A percentile compares a stretch with the other conserved stretches of the same genome.
These are phyloP conservation scores for Cyanoramphus novaezelandiae DNA, from an alignment of 2,113 vertebrate genomes.

Conservation along the genomic window DNA sequence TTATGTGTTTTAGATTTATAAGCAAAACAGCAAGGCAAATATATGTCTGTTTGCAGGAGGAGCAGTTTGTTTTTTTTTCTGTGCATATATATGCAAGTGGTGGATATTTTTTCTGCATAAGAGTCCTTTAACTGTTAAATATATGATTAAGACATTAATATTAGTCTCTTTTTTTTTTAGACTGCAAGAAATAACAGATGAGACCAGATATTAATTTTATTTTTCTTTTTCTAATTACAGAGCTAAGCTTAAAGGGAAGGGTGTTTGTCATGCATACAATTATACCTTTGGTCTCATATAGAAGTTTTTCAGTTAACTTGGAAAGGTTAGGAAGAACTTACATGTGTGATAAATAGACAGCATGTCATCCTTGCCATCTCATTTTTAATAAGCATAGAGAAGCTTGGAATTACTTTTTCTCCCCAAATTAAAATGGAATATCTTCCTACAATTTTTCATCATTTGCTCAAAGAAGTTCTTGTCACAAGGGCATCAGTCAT, in stretches of 20 bases:
- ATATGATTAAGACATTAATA: neutral
- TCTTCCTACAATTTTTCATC: neutral
- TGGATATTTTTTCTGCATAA: neutral
- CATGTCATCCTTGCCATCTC: neutral
- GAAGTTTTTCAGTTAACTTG: neutral
- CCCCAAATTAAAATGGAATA: neutral
- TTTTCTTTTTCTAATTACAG: neutral
- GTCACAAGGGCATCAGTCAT: neutral
- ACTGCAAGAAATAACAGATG: neutral
- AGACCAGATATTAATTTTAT: neutral
- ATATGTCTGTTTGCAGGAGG: neutral
- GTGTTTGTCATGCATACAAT: neutral
- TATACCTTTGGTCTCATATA: neutral
- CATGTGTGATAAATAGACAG: neutral
- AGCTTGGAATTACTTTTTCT: neutral
- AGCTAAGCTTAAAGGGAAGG: neutral
- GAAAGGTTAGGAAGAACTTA: neutral
- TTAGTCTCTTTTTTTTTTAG: neutral
- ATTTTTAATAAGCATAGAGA: neutral
- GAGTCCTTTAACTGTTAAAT: neutral
- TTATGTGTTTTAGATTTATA: neutral
- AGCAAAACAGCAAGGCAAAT: neutral
- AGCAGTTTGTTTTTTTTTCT: neutral
- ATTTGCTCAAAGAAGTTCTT: neutral
- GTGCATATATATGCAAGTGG: accelerated